Conservation (phyloP, 1,140 invertebrate species). For the Drusus annulatus region DNA sequence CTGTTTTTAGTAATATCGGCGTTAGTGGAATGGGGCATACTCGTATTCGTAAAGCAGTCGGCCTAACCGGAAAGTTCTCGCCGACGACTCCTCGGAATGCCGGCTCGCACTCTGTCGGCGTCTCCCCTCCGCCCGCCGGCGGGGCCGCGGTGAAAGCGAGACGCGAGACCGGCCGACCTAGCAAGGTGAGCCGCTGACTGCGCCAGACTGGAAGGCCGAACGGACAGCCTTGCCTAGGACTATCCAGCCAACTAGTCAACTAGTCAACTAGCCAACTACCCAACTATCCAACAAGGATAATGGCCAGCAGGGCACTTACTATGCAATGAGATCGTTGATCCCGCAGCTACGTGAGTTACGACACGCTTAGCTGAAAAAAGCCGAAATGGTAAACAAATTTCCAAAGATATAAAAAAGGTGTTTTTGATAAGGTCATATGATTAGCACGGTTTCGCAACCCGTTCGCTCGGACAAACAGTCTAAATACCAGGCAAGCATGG, state of each 20-base stretch:
- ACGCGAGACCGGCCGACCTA: slow-evolving; percentile 34
- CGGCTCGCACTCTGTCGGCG: not conserved
- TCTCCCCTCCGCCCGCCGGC: not conserved
- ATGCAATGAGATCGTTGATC: not conserved
- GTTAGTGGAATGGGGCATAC: not conserved
- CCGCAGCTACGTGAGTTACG: not conserved
- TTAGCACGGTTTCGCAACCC: too few species aligned
- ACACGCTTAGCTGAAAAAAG: not conserved
- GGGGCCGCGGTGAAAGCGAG: not conserved
- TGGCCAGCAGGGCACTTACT: not conserved
- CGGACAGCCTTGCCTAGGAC: slow-evolving; percentile 30
- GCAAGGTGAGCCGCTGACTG: slow-evolving; percentile 32
- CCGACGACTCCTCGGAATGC: slow-evolving; percentile 29
- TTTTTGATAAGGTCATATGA: too few species aligned
- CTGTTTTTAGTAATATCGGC: too few species aligned
- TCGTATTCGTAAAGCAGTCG: not conserved
- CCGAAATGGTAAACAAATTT: too few species aligned
- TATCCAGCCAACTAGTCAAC: too few species aligned
- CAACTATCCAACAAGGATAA: slow-evolving; percentile 15
- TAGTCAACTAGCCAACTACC: too few species aligned
- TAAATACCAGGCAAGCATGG: too few species aligned
- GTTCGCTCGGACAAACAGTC: too few species aligned
- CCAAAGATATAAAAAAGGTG: too few species aligned
- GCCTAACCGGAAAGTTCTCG: slow-evolving; percentile 38
- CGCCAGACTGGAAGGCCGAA: slow-evolving; percentile 31